phyloP scores from a whole-genome alignment of 2,797 vertebrate species.

The Percopsis omiscomaycus region DNA sequence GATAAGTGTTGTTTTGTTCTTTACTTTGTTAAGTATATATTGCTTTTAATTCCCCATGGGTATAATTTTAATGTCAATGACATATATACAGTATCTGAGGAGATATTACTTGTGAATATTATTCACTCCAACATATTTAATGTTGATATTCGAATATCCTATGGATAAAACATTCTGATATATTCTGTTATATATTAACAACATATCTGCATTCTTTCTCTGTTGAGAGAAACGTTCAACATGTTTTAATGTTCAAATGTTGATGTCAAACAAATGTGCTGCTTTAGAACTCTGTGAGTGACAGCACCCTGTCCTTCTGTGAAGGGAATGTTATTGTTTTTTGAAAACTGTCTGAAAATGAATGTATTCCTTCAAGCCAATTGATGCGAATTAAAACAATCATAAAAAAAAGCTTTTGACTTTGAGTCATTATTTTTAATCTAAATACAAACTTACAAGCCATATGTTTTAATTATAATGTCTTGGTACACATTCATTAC shows the following conservation, averaged over 20 bases:
- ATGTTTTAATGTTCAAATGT: no score
- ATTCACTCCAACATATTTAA: slow-evolving; percentile 32
- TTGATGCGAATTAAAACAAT: slow-evolving; percentile 74
- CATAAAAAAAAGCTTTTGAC: slow-evolving; percentile 49
- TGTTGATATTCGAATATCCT: slow-evolving; percentile 36
- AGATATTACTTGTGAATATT: slow-evolving; percentile 1
- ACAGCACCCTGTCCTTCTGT: slow-evolving; percentile 53
- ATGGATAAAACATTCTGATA: slow-evolving; percentile 14
- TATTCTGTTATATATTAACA: slow-evolving; percentile 2
- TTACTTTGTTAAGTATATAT: slow-evolving; percentile 30
- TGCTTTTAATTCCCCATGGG: slow-evolving; percentile 26
- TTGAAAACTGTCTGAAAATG: slow-evolving; percentile 41
- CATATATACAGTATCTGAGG: slow-evolving; percentile 11
- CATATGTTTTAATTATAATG: no score
- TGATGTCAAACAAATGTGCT: slow-evolving; percentile 41
- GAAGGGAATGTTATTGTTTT: slow-evolving; percentile 46
- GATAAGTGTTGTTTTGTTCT: neutral
- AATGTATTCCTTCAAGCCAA: slow-evolving; percentile 72
- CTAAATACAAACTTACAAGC: neutral
- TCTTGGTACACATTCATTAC: no score
- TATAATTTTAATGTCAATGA: slow-evolving; percentile 16
- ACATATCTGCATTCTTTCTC: slow-evolving; percentile 41
- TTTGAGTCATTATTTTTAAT: neutral
- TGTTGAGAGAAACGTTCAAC: slow-evolving; percentile 10
- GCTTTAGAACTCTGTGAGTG: slow-evolving; percentile 56